Conservation (phyloP, 1,140 invertebrate species). For the Ctenoplectra terminalis region DNA sequence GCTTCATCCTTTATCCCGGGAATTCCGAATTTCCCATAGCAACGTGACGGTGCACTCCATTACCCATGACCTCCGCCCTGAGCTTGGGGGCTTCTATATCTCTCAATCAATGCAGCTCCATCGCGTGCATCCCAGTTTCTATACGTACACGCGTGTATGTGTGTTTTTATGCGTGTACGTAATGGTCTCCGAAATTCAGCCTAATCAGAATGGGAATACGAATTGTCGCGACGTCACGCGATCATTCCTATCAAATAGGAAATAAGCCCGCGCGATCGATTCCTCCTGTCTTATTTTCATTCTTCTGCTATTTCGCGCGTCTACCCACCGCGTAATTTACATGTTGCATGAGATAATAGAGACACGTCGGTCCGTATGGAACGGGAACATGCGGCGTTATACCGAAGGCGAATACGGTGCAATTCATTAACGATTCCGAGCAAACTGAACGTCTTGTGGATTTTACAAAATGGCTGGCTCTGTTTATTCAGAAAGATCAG, state of each 20-base stretch:
- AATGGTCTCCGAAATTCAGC: constrained; percentile 48
- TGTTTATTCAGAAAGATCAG: neutral
- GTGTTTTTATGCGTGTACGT: neutral
- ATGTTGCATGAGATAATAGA: constrained; percentile 1
- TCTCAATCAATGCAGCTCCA: constrained; percentile 73
- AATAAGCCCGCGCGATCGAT: constrained; percentile 25
- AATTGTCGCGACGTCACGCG: constrained; percentile 26
- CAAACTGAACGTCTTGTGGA: neutral
- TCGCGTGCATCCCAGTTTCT: constrained; percentile 68
- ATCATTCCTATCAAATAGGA: neutral
- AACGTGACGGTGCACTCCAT: constrained; percentile 71
- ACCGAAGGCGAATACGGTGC: neutral
- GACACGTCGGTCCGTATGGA: neutral
- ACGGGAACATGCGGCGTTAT: neutral
- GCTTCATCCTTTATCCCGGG: constrained; percentile 55
- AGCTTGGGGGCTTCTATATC: constrained; percentile 66
- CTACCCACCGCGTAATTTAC: neutral
- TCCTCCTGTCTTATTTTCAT: neutral
- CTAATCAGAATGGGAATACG: constrained; percentile 66
- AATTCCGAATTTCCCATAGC: constrained; percentile 70
- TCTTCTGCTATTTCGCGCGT: no score
- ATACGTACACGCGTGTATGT: neutral
- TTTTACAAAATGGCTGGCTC: neutral
- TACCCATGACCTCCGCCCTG: constrained; percentile 72
- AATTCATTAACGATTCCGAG: neutral